phyloP scores from a whole-genome alignment of 2,113 vertebrate species.

The Pithys albifrons region DNA sequence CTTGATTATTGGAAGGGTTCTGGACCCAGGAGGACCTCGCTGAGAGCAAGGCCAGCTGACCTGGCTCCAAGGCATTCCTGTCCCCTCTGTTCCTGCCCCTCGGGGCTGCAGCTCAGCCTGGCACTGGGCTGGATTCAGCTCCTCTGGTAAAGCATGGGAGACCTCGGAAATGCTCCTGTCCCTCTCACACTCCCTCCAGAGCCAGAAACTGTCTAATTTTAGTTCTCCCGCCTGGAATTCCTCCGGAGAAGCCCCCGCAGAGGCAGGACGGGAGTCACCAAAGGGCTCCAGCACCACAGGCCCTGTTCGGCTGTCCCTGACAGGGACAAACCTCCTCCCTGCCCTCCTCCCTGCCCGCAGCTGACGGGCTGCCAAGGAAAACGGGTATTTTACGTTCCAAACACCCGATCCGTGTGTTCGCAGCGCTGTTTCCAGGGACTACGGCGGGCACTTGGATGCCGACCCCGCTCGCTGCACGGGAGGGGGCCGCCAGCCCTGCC shows the following conservation, averaged over 20 bases:
- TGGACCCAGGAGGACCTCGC: not conserved
- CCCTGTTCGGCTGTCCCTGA: rapidly evolving
- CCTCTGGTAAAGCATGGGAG: rapidly evolving
- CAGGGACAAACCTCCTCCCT: too few relatives aligned
- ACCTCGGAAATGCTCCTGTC: not conserved
- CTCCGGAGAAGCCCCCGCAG: rapidly evolving
- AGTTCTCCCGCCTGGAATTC: not conserved
- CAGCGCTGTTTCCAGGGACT: not conserved
- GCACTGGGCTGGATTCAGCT: not conserved
- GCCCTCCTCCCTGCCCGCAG: not conserved
- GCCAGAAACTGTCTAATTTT: not conserved
- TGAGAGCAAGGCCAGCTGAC: not conserved
- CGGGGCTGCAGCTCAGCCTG: not conserved
- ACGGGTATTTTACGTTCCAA: not conserved
- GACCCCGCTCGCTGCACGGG: not conserved
- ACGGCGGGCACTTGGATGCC: not conserved
- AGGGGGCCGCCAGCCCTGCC: not conserved
- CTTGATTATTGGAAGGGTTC: not conserved
- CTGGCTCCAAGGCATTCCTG: not conserved
- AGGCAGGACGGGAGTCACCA: too few relatives aligned
- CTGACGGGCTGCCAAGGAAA: too few relatives aligned
- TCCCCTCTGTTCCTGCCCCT: not conserved
- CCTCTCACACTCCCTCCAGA: not conserved
- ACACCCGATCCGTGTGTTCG: rapidly evolving
- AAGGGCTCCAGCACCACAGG: rapidly evolving